Evolutionary conservation across 2,888 invertebrate species (phyloP), one percentile per base, ranked within the genome.

Genomic region (Odontocerum albicorne): DNA sequence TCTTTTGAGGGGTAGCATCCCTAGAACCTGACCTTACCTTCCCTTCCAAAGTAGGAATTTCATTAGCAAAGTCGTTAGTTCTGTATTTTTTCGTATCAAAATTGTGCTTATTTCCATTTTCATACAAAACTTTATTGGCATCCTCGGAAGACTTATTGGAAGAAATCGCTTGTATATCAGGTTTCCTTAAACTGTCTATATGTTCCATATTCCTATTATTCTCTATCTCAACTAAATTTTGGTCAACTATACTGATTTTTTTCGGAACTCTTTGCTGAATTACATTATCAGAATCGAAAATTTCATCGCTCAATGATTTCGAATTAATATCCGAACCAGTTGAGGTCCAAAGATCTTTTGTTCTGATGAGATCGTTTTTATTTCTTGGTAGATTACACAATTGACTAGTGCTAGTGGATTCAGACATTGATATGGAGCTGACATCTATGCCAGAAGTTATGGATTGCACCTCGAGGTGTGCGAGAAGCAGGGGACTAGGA

Each of bases 401-500:
- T 33, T 49, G 51, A 17, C 56, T 47, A 8, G 46, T 50, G 16
- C 55, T 60, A n/a, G 61, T 55, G 1, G 77, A 77, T 58, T 78
- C 78, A 32, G 77, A 77, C 77, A 77, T 78, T 2, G 79, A 79
- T 61, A 78, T 75, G n/a, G 71, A 70, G 22, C 65, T 71, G 62
- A 79, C 68, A 43, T 77, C 77, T 17, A 78, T 68, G 15, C 79
- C 79, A 10, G 73, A 75, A 43, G 66, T 74, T 10, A 73, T 55
- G 1, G 77, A 74, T 59, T 75, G 77, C 60, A 77, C 74, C 67
- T 83, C 77, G 40, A 86, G 71, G 64, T 84, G 83, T 7, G 85
- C 85, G 17, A 87, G 66, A 6, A 92, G 76, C 59, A 85, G 83
- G 1, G 89, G 88, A 65, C 92, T 90, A 0, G 92, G 92, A 16